phyloP scores from a whole-genome alignment of 2,888 invertebrate genomes.

The Fissipunctia ypsillon region DNA sequence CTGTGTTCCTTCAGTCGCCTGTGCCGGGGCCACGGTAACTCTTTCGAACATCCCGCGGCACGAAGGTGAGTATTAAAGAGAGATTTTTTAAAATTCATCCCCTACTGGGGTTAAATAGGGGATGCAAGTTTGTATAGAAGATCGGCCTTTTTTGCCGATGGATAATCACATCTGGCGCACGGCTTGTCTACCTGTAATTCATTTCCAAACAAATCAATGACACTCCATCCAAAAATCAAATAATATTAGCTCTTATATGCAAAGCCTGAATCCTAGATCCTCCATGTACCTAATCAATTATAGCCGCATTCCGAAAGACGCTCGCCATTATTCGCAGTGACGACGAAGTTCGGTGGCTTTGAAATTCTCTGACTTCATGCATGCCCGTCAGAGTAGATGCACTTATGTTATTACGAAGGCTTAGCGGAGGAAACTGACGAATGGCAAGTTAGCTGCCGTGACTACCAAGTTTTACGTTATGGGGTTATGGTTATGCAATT shows the following conservation, averaged over 20 bases:
- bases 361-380: conserved; percentile 66
- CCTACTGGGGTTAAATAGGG: too few species aligned
- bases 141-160: too few species aligned
- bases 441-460: conserved; percentile 60
- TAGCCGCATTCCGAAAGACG: conserved; percentile 29
- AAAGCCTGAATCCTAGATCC: background rate
- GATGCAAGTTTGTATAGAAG: too few species aligned
- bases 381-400: conserved; percentile 63
- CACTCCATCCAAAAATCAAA: too few species aligned
- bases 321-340: conserved; percentile 49
- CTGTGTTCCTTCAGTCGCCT: too few species aligned
- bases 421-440: conserved; percentile 64
- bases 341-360: conserved; percentile 67
- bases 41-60: too few species aligned
- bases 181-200: too few species aligned
- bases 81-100: too few species aligned
- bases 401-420: conserved; percentile 72
- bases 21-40: too few species aligned
- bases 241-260: background rate
- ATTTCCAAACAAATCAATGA: too few species aligned
- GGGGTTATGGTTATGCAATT: conserved; percentile 23
- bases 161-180: too few species aligned
- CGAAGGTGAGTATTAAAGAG: too few species aligned
- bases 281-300: conserved; percentile 42
- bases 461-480: conserved; percentile 24